Evolutionary conservation across 2,888 invertebrate genomes (phyloP), one percentile per base, ranked within the genome.

Genomic region (Polia nebulosa): DNA sequence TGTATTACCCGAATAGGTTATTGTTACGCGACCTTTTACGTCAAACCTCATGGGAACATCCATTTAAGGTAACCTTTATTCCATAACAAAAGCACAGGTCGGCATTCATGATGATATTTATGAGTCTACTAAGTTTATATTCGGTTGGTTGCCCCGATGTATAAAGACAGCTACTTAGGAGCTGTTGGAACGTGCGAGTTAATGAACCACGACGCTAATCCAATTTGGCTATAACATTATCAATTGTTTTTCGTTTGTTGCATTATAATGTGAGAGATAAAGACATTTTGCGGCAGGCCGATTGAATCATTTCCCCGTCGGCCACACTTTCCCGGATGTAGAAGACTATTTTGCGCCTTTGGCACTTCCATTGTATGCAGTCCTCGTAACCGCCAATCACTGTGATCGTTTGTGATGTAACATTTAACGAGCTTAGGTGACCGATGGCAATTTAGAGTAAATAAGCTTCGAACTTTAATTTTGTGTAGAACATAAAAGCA

Each of bases 1-100:
- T 79, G 84, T 60, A 84, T 86, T 83, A 83, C 80, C 83, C 84
- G 81, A 82, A 92, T 91, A 90, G 92, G 91, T 91, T 92, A 92
- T 90, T 91, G 91, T 91, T 87, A 90, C 89, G 81, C 87, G 93
- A 92, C 92, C 92, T 93, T 94, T 93, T 87, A 82, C 80, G 78
- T 80, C 77, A 79, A 85, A 78, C 85, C 90, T 89, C 89, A 86
- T 83, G 88, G 90, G 90, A 87, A 85, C 80, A 82, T 83, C 88
- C 87, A 90, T 87, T 89, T 89, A 81, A 85, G 84, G 73, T 78
- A 86, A 86, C 81, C 82, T 87, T 85, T 85, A 85, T 82, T 83
- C 81, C 79, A 78, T 85, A 84, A 89, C 87, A 88, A 87, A 87
- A 82, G 85, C 85, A 81, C 84, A 86, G 84, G 87, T 86, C 85